These are phyloP conservation scores for Capricornis sumatraensis DNA, from an alignment of 2,113 vertebrate species.

Conservation along the genomic window DNA sequence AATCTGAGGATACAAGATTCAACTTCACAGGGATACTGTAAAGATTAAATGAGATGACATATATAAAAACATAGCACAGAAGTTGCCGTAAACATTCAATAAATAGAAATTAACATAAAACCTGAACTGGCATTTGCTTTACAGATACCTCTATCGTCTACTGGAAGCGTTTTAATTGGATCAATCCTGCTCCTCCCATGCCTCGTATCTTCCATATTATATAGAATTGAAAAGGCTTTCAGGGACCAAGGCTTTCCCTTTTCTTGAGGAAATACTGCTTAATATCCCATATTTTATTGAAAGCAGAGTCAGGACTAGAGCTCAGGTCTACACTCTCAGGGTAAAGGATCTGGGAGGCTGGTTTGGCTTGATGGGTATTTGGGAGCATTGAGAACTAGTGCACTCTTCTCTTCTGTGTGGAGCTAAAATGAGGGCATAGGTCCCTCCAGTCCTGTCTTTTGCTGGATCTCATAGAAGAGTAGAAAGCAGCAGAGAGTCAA, in stretches of 20 bases:
- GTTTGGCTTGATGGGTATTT: accelerated
- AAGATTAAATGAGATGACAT: neutral
- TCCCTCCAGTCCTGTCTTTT: neutral
- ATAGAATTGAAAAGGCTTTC: neutral
- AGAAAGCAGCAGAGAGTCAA: neutral
- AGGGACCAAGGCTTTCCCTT: neutral
- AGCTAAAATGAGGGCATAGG: neutral
- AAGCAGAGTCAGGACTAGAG: neutral
- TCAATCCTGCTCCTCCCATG: neutral
- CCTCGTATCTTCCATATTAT: neutral
- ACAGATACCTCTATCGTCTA: neutral
- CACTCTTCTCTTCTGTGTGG: neutral
- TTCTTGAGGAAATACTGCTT: neutral
- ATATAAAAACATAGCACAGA: neutral
- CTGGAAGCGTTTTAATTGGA: neutral
- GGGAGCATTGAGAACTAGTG: neutral
- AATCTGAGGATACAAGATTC: neutral
- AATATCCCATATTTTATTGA: neutral
- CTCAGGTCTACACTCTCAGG: neutral
- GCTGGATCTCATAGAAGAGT: neutral
- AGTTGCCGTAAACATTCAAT: neutral
- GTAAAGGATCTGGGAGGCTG: neutral
- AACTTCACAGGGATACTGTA: neutral
- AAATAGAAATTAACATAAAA: neutral
- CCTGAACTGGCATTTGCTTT: neutral